Conservation (phyloP, 2,113 vertebrate species). For the Athene cunicularia region DNA sequence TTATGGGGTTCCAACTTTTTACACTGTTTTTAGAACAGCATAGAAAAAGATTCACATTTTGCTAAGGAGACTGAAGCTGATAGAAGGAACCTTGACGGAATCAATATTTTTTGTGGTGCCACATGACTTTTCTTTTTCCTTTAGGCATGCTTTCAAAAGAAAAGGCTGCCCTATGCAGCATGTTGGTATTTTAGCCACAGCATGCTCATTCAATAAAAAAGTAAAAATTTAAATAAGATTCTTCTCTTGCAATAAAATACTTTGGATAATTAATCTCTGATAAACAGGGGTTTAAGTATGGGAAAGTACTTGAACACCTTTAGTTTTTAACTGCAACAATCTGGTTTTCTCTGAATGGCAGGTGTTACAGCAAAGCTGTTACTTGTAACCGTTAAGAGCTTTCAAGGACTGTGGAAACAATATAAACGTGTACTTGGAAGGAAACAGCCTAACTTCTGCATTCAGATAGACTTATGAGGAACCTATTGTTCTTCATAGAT, state of each 20-base stretch:
- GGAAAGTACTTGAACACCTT: slow-evolving; percentile 76
- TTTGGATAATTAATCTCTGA: slow-evolving; percentile 6
- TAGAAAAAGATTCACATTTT: not conserved
- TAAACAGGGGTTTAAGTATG: slow-evolving; percentile 36
- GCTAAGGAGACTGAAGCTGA: not conserved
- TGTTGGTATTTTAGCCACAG: not conserved
- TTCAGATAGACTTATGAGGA: slow-evolving; percentile 4
- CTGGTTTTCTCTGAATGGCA: slow-evolving; percentile 59
- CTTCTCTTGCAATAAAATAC: slow-evolving; percentile 31
- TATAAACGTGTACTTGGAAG: slow-evolving; percentile 24
- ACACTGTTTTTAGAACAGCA: not conserved
- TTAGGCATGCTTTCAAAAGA: not conserved
- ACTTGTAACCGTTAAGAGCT: slow-evolving; percentile 29
- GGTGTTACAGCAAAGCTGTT: slow-evolving; percentile 58
- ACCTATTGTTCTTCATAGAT: not conserved
- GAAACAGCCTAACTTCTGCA: not conserved
- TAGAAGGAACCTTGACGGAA: not conserved
- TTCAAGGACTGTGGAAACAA: slow-evolving; percentile 49
- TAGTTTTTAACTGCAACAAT: slow-evolving; percentile 62
- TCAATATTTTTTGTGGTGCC: not conserved
- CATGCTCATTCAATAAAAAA: not conserved
- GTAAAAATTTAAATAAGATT: not conserved
- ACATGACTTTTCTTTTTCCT: not conserved
- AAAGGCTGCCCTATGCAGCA: not conserved
- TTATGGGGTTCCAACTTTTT: not conserved